Percentiles rank a stretch among this genome's conserved stretches.
phyloP scores from a whole-genome alignment of 2,888 invertebrate species.

The Bimastos eiseni region DNA sequence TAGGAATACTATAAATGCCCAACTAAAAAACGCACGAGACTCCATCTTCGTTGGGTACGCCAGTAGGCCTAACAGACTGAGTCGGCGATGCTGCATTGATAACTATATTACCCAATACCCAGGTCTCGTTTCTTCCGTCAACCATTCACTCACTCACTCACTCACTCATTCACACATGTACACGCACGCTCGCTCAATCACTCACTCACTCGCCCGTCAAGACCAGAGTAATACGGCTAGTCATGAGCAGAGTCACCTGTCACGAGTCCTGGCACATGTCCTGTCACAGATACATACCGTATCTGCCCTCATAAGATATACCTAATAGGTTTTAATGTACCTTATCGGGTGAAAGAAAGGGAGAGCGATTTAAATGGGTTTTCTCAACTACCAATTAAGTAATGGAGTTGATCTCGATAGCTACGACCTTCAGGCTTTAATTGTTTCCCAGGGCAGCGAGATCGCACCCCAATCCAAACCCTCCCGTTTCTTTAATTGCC shows the following conservation, averaged over 20 bases:
- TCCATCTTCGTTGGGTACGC: no score
- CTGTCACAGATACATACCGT: not conserved
- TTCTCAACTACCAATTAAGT: not conserved
- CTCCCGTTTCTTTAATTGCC: not conserved
- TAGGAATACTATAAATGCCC: no score
- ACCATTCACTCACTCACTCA: no score
- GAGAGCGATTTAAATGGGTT: not conserved
- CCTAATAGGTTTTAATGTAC: not conserved
- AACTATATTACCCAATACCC: no score
- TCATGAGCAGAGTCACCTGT: slow-evolving; percentile 5
- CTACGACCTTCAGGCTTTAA: not conserved
- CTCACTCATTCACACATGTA: no score
- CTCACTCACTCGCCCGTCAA: not conserved
- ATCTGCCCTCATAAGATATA: not conserved
- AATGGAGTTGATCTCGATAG: not conserved
- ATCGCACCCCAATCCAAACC: not conserved
- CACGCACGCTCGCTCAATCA: no score
- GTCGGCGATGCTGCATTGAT: no score
- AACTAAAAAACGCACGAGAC: no score
- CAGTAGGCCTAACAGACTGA: no score
- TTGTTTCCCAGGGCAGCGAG: not conserved
- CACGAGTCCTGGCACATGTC: not conserved
- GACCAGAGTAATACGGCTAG: not conserved
- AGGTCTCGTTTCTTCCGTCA: no score
- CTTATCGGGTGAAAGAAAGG: not conserved